Evolutionary conservation across 2,113 vertebrate species (phyloP).

Genomic region (Peromyscus polionotus): DNA sequence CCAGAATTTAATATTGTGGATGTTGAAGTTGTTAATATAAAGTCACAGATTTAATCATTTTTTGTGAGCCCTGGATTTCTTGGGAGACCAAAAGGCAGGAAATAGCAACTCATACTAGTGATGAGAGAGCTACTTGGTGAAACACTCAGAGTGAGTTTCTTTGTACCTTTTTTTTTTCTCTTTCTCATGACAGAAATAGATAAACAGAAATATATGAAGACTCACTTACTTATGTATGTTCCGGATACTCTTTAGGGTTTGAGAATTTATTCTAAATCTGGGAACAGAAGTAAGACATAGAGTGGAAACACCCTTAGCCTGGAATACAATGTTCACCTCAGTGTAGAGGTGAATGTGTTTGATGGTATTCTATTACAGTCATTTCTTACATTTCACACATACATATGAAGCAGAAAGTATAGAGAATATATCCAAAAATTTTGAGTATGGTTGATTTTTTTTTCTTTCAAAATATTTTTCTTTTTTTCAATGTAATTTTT

Average conservation of each 20-base stretch:
- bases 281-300: not conserved
- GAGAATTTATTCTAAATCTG: not conserved
- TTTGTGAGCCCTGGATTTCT: slow-evolving; percentile 48
- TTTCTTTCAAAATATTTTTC: not conserved
- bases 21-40: slow-evolving; percentile 36
- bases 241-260: not conserved
- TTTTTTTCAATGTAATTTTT: not conserved
- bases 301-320: not conserved
- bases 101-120: slow-evolving; percentile 1
- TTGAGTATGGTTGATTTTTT: not conserved
- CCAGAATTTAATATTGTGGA: slow-evolving; percentile 62
- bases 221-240: not conserved
- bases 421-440: not conserved
- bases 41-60: slow-evolving; percentile 75
- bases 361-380: not conserved
- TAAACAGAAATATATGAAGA: not conserved
- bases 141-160: not conserved
- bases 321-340: not conserved
- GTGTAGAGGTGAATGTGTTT: not conserved
- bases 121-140: not conserved
- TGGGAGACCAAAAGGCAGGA: slow-evolving; percentile 31
- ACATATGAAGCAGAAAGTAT: not conserved
- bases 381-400: not conserved
- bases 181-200: not conserved
- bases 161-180: not conserved